Evolutionary conservation across 2,888 invertebrate species (phyloP), one percentile per base, ranked within the genome.

Genomic region (Meteorus cinctellus): DNA sequence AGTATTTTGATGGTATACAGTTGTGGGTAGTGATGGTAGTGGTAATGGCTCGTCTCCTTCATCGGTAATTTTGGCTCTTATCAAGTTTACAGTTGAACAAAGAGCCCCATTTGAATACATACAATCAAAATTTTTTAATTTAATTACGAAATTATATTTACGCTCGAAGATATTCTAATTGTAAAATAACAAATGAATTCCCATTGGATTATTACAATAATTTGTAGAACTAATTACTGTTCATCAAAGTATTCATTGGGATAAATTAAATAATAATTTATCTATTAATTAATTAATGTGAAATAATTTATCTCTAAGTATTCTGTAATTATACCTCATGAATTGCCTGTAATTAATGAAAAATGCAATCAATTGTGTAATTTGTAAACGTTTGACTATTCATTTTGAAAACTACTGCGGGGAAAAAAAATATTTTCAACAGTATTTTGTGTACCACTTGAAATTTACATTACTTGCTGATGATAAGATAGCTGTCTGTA

Each of bases 41-140:
- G 81, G 80, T 81, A 80, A 80, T 81, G 77, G 78, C 80, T 66
- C 74, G 74, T 71, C 71, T 75, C 77, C 78, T 81, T 81, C 78
- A 81, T 78, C 76, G 77, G 79, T 79, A 78, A 79, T 80, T 80
- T 81, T 74, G 75, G 72, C 76, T 81, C 78, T 81, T 79, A 80
- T 80, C 77, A 75, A 72, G 77, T 81, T 81, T 79, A 74, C 78
- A 76, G 74, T 77, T 74, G 65, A 48, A 72, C 65, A 48, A 48
- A 48, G 48, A 48, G 4, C 14, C n/a, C 4, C 48, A n/a, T 48
- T 48, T 2, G 5, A 48, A 48, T 48, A 48, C n/a, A 4, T 48
- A n/a, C 14, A n/a, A 1, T 48, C 14, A n/a, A 16, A 16, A 5
- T n/a, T n/a, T n/a, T 16, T 48, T n/a, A n/a, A 48, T 48, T 48